A percentile compares a stretch with the other conserved stretches of the same genome.
Conservation (phyloP, 2,888 invertebrate genomes). For the Poecilus cupreus region DNA sequence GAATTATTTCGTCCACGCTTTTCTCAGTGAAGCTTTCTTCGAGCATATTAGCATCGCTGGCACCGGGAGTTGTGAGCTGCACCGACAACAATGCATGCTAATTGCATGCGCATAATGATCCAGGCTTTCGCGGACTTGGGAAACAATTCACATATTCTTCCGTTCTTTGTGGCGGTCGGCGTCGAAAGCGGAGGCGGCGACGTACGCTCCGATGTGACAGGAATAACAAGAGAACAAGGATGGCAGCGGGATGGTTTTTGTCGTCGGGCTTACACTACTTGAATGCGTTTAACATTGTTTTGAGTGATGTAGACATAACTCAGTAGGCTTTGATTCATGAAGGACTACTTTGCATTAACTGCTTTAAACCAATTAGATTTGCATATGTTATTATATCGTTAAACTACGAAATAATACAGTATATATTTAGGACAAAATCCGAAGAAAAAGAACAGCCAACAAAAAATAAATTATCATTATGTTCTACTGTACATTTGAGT, state of each 20-base stretch:
- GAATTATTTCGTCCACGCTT: conserved; percentile 10
- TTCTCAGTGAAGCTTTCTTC: background rate
- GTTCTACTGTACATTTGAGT: no score
- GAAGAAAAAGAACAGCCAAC: no score
- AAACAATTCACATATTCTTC: conserved; percentile 66
- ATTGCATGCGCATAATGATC: conserved; percentile 66
- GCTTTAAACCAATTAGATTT: background rate
- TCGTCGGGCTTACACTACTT: conserved; percentile 13
- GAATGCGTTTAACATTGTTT: conserved; percentile 31
- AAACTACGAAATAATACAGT: no score
- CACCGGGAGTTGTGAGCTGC: conserved; percentile 2
- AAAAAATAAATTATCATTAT: no score
- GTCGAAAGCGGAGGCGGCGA: conserved; percentile 27
- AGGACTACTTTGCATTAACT: background rate
- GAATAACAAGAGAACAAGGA: conserved; percentile 13
- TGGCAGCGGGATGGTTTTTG: conserved; percentile 7
- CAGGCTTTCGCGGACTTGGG: conserved; percentile 62
- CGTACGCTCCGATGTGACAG: conserved; percentile 53
- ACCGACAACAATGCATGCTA: conserved; percentile 60
- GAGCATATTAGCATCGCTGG: conserved; percentile 32
- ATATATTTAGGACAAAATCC: no score
- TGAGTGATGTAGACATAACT: conserved; percentile 21
- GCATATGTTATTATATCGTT: background rate
- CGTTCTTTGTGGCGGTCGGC: conserved; percentile 63
- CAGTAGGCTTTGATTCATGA: conserved; percentile 1